Evolutionary conservation across 2,888 invertebrate species (phyloP), one percentile per base, ranked within the genome.

Genomic region (Lasioglossum lativentre): DNA sequence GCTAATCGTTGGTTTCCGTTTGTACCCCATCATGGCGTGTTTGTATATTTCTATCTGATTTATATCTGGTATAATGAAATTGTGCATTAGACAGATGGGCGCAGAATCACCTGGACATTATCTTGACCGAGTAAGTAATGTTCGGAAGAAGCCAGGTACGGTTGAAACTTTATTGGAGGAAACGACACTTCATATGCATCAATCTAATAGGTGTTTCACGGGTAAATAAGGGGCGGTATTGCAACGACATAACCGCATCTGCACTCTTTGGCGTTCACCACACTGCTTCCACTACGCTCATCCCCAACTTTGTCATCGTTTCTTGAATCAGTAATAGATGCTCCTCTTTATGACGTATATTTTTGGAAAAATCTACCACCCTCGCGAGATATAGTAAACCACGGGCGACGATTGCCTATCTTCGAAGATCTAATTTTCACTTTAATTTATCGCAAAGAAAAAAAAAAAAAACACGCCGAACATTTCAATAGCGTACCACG

Each of bases 241-340:
- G 68, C 68, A 38, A 68, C 38, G 66, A 34, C 68, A 68, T 38
- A 38, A 68, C 68, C 23, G 68, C 68, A 12, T 68, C 38, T 68
- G 23, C 38, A 68, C 38, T 68, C 38, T 34, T 68, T 23, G 68
- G 23, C 68, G 34, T 38, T 38, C 38, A 34, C 38, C 34, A 6
- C 16, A 14, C 1, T 59, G 30, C 66, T 66, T 34, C 66, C 34
- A 19, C 66, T 38, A 68, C 19, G 34, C 23, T 38, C 23, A 68
- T 38, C 68, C 68, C 68, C 59, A 30, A 63, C 5, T 27, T 27
- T 23, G 1, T 38, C 38, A 38, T 34, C 23, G 12, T 38, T 23
- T 30, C 30, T 23, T 23, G 16, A 68, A 68, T 68, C 68, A 12
- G 16, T 34, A 34, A 34, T 34, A 66, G 19, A 66, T 4, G 34